phyloP scores from a whole-genome alignment of 64 coral and sea anemone species.

The Montipora foliosa region DNA sequence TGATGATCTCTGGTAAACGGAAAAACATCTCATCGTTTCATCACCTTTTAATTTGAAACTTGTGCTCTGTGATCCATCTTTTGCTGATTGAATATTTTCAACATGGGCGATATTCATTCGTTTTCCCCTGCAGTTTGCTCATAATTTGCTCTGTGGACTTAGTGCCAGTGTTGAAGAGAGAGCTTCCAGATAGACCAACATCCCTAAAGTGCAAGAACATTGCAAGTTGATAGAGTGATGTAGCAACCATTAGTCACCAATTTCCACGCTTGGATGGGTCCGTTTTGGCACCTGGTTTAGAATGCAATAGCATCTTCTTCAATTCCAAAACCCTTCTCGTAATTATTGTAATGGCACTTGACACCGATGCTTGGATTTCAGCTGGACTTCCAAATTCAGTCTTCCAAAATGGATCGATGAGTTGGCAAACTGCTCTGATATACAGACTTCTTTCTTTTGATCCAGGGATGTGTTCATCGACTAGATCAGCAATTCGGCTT shows the following conservation, averaged over 20 bases:
- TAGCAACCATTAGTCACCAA: conserved; percentile 52
- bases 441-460: conserved; percentile 66
- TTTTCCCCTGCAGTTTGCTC: conserved; percentile 70
- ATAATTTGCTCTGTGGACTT: conserved; percentile 63
- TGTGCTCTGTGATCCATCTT: conserved; percentile 56
- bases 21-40: background rate
- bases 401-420: conserved; percentile 43
- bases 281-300: conserved; percentile 34
- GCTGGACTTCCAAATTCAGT: conserved; percentile 43
- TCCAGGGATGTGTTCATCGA: conserved; percentile 64
- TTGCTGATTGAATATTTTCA: conserved; percentile 48
- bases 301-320: conserved; percentile 19
- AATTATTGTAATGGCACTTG: conserved; percentile 26
- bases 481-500: conserved; percentile 54
- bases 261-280: conserved; percentile 54
- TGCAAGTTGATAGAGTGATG: conserved; percentile 56
- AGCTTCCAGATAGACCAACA: conserved; percentile 1
- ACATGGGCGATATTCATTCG: conserved; percentile 49
- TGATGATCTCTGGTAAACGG: no score
- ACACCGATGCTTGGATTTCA: conserved; percentile 38
- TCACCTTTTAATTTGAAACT: conserved; percentile 51
- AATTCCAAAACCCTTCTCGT: conserved; percentile 47
- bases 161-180: conserved; percentile 60
- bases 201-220: conserved; percentile 65
- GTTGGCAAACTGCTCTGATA: conserved; percentile 35